Evolutionary conservation across 2,797 vertebrate species (phyloP).

Genomic region (Holocentrus rufus): DNA sequence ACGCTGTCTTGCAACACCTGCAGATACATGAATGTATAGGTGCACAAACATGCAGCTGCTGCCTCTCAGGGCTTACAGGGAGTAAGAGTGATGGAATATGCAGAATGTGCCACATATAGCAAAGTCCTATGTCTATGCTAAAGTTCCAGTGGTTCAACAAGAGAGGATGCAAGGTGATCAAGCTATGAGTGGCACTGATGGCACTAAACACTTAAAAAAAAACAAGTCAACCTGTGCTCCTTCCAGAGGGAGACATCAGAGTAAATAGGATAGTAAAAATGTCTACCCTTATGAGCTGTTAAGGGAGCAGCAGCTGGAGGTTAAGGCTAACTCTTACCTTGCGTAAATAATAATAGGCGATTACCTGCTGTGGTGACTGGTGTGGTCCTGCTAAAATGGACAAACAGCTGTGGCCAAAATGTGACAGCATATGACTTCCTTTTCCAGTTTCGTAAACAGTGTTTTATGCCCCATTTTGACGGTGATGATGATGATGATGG

Average conservation of each 20-base stretch:
- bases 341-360: not conserved
- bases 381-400: not conserved
- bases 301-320: conserved; percentile 24
- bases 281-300: conserved; percentile 26
- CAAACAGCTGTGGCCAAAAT: conserved; percentile 29
- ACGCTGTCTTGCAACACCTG: not conserved
- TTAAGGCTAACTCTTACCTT: conserved; percentile 20
- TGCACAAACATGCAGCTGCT: conserved; percentile 26
- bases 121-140: conserved; percentile 58
- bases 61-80: conserved; percentile 60
- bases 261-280: no score
- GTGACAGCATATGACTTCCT: conserved; percentile 26
- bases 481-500: not conserved
- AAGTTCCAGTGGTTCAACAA: conserved; percentile 53
- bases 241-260: no score
- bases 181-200: conserved; percentile 25
- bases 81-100: conserved; percentile 79
- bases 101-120: conserved; percentile 59
- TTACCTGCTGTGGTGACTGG: not conserved
- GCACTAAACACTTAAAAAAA: conserved; percentile 13
- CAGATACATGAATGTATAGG: not conserved
- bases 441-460: conserved; percentile 15
- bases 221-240: not conserved
- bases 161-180: conserved; percentile 15
- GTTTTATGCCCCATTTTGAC: conserved; percentile 3